These are phyloP conservation scores for Tyto alba DNA, from an alignment of 2,113 vertebrate species.

Conservation along the genomic window DNA sequence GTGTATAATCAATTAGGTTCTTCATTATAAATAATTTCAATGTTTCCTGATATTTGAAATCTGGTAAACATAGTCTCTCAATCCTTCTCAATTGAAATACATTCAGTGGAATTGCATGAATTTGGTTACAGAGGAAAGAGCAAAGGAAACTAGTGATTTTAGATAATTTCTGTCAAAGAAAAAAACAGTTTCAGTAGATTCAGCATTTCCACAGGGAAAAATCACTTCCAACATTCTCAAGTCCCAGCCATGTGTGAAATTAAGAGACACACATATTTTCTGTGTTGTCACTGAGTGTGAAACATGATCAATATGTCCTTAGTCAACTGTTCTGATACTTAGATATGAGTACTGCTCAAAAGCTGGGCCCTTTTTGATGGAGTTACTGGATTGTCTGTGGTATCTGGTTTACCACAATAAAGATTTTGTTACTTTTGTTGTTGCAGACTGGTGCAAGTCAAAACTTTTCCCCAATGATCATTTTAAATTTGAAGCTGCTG, in stretches of 20 bases:
- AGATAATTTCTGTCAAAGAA: background rate
- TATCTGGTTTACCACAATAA: background rate
- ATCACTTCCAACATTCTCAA: background rate
- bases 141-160: background rate
- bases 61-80: background rate
- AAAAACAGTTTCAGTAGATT: background rate
- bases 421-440: background rate
- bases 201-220: background rate
- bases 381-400: background rate
- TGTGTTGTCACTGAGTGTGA: background rate
- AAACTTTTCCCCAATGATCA: background rate
- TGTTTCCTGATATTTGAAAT: background rate
- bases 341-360: background rate
- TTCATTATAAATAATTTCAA: background rate
- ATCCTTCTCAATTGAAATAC: background rate
- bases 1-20: background rate
- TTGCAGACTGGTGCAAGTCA: background rate
- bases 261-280: background rate
- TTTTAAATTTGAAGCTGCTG: background rate
- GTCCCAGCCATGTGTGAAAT: background rate
- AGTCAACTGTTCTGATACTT: background rate
- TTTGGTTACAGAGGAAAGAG: background rate
- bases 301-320: background rate
- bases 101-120: background rate
- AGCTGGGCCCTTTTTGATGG: background rate